phyloP scores from a whole-genome alignment of 1,140 invertebrate genomes.

The Neocloeon triangulifer region DNA sequence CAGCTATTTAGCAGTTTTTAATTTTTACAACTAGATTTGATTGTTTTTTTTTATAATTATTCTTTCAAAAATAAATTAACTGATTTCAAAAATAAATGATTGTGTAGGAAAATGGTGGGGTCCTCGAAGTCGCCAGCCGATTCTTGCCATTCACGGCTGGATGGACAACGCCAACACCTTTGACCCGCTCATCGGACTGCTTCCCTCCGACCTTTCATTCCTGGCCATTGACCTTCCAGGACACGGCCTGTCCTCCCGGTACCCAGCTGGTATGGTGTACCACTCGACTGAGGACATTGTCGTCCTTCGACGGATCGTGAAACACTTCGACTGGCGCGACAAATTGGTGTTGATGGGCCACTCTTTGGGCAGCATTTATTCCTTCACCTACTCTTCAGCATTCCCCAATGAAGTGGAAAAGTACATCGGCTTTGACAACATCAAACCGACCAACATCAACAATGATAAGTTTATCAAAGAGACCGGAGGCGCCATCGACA shows the following conservation, averaged over 20 bases:
- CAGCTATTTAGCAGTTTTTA: no score
- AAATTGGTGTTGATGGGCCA: no score
- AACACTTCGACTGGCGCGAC: slow-evolving; percentile 16
- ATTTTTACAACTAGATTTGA: no score
- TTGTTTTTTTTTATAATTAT: no score
- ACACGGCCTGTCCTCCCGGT: slow-evolving; percentile 39
- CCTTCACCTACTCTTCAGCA: no score
- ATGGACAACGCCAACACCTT: slow-evolving; percentile 42
- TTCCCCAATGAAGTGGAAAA: slow-evolving; percentile 8
- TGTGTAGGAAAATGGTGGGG: slow-evolving; percentile 44
- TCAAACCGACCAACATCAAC: no score
- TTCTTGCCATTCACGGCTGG: slow-evolving; percentile 36
- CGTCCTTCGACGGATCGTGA: slow-evolving; percentile 20
- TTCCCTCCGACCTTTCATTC: slow-evolving; percentile 31
- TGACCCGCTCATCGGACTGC: slow-evolving; percentile 28
- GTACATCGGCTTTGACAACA: slow-evolving; percentile 6
- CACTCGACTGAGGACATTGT: slow-evolving; percentile 21
- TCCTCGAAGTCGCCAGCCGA: slow-evolving; percentile 18
- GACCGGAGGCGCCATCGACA: no score
- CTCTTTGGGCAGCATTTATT: slow-evolving; percentile 10
- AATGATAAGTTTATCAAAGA: no score
- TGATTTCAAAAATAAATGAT: no score
- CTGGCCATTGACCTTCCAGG: slow-evolving; percentile 42
- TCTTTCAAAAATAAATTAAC: no score
- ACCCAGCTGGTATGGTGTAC: slow-evolving; percentile 23